These are phyloP conservation scores for Drosophila fulvimacula DNA, from an alignment of 2,888 invertebrate genomes.

Conservation along the genomic window DNA sequence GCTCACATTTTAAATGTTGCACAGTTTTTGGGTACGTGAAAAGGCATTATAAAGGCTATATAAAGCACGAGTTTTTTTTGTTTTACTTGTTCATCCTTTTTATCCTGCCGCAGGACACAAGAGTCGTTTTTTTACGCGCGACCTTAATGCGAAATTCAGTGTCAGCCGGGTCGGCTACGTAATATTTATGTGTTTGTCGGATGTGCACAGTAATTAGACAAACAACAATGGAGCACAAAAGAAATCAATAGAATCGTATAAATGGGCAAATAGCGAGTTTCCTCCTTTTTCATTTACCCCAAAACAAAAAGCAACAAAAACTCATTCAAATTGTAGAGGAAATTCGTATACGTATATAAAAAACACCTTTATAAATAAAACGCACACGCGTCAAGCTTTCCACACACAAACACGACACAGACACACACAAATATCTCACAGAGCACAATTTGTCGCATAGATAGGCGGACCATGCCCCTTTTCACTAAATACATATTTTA, in stretches of 20 bases:
- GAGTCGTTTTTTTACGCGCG: conserved; percentile 21
- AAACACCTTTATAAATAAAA: conserved; percentile 22
- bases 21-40: conserved; percentile 3
- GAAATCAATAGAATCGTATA: conserved; percentile 44
- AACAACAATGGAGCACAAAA: conserved; percentile 16
- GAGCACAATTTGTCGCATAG: conserved; percentile 39
- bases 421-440: conserved; percentile 3
- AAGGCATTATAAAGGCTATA: conserved; percentile 1
- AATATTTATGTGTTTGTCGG: conserved; percentile 36
- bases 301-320: not conserved
- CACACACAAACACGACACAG: conserved; percentile 4
- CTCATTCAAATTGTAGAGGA: conserved; percentile 7
- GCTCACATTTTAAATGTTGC: not conserved
- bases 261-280: not conserved
- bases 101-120: conserved; percentile 28
- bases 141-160: conserved; percentile 34
- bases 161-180: conserved; percentile 49
- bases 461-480: conserved; percentile 10
- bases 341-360: conserved; percentile 1
- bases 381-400: conserved; percentile 29
- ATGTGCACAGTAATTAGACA: conserved; percentile 44
- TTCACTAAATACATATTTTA: conserved; percentile 18
- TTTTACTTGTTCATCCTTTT: not conserved
- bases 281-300: not conserved
- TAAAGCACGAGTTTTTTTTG: conserved; percentile 3